Conservation (phyloP, 1,140 invertebrate species). For the Drosophila saltans region DNA sequence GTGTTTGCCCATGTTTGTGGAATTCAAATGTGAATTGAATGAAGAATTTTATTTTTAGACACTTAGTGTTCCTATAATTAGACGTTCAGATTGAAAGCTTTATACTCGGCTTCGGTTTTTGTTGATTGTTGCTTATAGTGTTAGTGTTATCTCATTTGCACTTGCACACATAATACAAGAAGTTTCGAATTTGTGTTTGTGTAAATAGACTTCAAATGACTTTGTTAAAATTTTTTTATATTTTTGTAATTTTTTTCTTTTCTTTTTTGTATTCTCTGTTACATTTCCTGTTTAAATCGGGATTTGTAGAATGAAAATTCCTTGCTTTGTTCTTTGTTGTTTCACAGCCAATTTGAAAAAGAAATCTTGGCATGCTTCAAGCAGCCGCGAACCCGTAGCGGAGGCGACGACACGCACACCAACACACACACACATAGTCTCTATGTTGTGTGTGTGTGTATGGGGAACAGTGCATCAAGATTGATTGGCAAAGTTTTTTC, state of each 20-base stretch:
- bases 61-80: slow-evolving; percentile 64
- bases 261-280: slow-evolving; percentile 11
- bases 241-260: slow-evolving; percentile 14
- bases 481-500: slow-evolving; percentile 13
- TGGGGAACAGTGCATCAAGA: slow-evolving; percentile 34
- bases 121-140: slow-evolving; percentile 2
- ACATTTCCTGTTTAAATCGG: slow-evolving; percentile 5
- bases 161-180: background rate
- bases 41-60: slow-evolving; percentile 65
- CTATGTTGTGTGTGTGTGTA: background rate
- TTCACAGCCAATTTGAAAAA: slow-evolving; percentile 79
- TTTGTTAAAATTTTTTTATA: no score
- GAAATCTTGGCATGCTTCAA: slow-evolving; percentile 67
- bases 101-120: slow-evolving; percentile 15
- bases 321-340: slow-evolving; percentile 63
- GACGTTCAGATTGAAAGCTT: slow-evolving; percentile 37
- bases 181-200: slow-evolving; percentile 12
- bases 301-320: slow-evolving; percentile 5
- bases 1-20: slow-evolving; percentile 64
- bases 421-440: slow-evolving; percentile 6
- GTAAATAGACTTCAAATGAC: no score
- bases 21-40: slow-evolving; percentile 32
- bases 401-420: slow-evolving; percentile 1
- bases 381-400: slow-evolving; percentile 50
- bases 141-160: slow-evolving; percentile 35